Evolutionary conservation across 2,888 invertebrate species (phyloP).

Genomic region (Tridacna gigas): DNA sequence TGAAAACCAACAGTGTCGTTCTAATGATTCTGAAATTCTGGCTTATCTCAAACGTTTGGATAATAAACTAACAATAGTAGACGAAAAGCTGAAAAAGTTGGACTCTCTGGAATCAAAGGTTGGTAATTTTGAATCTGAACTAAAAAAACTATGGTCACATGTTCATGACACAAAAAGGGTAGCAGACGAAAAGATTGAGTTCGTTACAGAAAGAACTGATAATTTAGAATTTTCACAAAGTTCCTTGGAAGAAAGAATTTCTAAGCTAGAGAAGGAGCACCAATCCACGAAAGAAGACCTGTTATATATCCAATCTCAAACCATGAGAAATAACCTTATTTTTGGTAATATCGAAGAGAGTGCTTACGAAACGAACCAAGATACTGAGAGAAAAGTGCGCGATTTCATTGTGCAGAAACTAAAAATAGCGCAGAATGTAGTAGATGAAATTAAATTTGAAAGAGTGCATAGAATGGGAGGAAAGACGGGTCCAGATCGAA

Average conservation of each 20-base stretch:
- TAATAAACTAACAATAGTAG: neutral
- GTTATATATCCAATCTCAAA: slow-evolving; percentile 30
- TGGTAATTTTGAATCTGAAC: slow-evolving; percentile 9
- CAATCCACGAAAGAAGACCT: slow-evolving; percentile 17
- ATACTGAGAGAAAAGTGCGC: slow-evolving; percentile 12
- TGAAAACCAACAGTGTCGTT: neutral
- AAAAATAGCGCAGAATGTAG: slow-evolving; percentile 11
- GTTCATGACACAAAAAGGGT: slow-evolving; percentile 5
- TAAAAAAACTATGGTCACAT: slow-evolving; percentile 12
- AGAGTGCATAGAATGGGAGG: slow-evolving; percentile 32
- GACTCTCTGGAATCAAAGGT: slow-evolving; percentile 11
- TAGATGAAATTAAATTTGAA: slow-evolving; percentile 28
- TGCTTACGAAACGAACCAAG: slow-evolving; percentile 16
- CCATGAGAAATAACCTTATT: slow-evolving; percentile 40
- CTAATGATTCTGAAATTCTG: slow-evolving; percentile 5
- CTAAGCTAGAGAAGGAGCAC: slow-evolving; percentile 20
- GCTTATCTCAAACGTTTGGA: slow-evolving; percentile 6
- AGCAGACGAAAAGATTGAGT: slow-evolving; percentile 10
- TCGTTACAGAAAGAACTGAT: slow-evolving; percentile 7
- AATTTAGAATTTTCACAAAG: slow-evolving; percentile 12
- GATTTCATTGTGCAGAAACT: slow-evolving; percentile 14
- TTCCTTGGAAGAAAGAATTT: neutral
- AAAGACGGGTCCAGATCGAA: slow-evolving; percentile 1
- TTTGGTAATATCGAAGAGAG: slow-evolving; percentile 29
- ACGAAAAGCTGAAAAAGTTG: slow-evolving; percentile 1